A percentile compares a stretch with the other conserved stretches of the same genome.
These are phyloP conservation scores for Drosophila athabasca DNA, from an alignment of 1,140 invertebrate genomes.

Conservation along the genomic window DNA sequence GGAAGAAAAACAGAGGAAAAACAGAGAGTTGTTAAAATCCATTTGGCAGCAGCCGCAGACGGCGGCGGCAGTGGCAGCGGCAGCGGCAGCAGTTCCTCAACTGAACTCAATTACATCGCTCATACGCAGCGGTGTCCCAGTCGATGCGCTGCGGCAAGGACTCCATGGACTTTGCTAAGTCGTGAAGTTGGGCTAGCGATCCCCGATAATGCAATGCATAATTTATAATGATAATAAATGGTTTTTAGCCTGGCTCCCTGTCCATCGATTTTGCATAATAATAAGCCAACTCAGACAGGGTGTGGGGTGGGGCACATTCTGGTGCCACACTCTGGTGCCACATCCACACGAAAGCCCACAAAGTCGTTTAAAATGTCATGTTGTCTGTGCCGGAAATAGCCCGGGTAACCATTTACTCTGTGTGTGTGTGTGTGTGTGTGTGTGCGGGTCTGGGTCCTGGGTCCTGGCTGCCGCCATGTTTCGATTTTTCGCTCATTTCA, in stretches of 20 bases:
- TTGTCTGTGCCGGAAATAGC: slow-evolving; percentile 64
- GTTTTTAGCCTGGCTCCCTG: slow-evolving; percentile 41
- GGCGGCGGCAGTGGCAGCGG: slow-evolving; percentile 14
- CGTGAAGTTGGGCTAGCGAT: slow-evolving; percentile 29
- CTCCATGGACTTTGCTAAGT: slow-evolving; percentile 18
- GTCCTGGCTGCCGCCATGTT: slow-evolving; percentile 67
- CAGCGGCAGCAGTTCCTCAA: slow-evolving; percentile 16
- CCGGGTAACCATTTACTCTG: slow-evolving; percentile 33
- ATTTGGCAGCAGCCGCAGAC: slow-evolving; percentile 28
- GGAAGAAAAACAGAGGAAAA: slow-evolving; percentile 30
- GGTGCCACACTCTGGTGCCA: background rate
- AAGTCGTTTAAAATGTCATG: slow-evolving; percentile 47
- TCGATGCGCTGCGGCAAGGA: no score
- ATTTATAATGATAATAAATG: slow-evolving; percentile 67
- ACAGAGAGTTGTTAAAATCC: slow-evolving; percentile 76
- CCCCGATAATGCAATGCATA: slow-evolving; percentile 36
- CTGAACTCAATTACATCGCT: no score
- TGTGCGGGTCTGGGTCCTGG: no score
- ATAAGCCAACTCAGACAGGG: slow-evolving; percentile 8
- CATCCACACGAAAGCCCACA: background rate
- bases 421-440: no score
- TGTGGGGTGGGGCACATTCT: background rate
- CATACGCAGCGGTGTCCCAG: no score
- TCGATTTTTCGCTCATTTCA: slow-evolving; percentile 79
- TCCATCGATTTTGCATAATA: slow-evolving; percentile 58